These are phyloP conservation scores for Gorsachius goisagi DNA, from an alignment of 2,113 vertebrate genomes.

Conservation along the genomic window DNA sequence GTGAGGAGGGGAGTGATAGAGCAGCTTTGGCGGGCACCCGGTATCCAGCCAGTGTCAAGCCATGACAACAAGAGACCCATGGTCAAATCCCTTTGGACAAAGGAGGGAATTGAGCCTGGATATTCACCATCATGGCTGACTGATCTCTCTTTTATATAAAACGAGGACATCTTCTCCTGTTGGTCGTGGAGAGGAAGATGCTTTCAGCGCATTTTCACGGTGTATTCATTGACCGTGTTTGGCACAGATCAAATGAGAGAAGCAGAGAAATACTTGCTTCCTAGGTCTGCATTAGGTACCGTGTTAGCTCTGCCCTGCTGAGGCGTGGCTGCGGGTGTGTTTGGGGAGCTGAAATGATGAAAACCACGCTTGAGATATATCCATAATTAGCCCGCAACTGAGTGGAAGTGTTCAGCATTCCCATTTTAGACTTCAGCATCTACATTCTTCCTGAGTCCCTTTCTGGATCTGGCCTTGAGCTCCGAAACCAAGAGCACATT, in stretches of 20 bases:
- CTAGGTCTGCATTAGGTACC: neutral
- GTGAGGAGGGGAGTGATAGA: no score
- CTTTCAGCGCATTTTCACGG: fast-evolving
- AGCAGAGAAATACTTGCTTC: neutral
- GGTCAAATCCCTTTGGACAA: neutral
- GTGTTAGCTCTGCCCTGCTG: neutral
- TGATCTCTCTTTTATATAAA: neutral
- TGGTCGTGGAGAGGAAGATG: neutral
- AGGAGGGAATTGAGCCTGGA: neutral
- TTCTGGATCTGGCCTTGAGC: slow-evolving; percentile 4
- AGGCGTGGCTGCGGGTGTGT: fast-evolving
- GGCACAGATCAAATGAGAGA: neutral
- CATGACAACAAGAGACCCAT: neutral
- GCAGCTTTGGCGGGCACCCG: no score
- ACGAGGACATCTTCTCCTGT: neutral
- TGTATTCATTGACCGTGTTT: neutral
- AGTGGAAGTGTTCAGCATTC: neutral
- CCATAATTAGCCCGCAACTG: neutral
- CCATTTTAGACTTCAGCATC: slow-evolving; percentile 9
- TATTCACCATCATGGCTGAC: neutral
- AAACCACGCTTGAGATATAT: neutral
- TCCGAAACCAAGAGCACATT: neutral
- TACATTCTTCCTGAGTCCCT: neutral
- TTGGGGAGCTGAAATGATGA: neutral
- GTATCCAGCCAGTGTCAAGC: no score